Conservation (phyloP, 2,797 vertebrate species). For the Xiphorhynchus erythropygius region DNA sequence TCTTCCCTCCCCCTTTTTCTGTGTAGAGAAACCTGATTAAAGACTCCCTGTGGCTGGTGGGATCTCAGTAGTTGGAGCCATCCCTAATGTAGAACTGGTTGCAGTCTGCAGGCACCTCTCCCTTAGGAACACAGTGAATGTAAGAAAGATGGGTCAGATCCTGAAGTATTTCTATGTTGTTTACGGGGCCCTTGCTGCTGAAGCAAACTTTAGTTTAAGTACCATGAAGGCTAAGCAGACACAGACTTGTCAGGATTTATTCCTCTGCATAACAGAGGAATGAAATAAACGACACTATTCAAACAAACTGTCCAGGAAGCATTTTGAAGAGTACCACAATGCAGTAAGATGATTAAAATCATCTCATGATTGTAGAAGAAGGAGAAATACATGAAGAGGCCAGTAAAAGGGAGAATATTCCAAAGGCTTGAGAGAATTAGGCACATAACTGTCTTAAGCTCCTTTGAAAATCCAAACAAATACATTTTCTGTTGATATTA, state of each 20-base stretch:
- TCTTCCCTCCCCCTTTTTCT: not conserved
- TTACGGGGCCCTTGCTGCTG: not conserved
- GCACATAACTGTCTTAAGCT: not conserved
- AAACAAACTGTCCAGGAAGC: not conserved
- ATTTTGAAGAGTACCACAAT: not conserved
- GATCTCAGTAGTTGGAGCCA: not conserved
- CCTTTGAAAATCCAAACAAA: not conserved
- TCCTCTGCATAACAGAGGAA: not conserved
- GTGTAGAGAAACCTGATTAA: not conserved
- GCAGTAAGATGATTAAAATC: not conserved
- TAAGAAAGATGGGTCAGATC: not conserved
- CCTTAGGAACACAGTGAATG: not conserved
- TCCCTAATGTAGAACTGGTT: not conserved
- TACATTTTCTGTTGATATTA: not conserved
- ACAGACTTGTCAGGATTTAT: not conserved
- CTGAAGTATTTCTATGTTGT: not conserved
- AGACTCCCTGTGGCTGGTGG: not conserved
- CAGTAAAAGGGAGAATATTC: not conserved
- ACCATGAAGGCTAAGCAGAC: not conserved
- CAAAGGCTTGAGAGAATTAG: not conserved
- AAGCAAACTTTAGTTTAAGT: not conserved
- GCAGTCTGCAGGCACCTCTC: not conserved
- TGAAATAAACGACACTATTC: not conserved
- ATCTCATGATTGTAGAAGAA: not conserved
- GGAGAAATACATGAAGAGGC: not conserved